Conservation (phyloP, 2,888 invertebrate genomes). For the Brassicogethes aeneus region DNA sequence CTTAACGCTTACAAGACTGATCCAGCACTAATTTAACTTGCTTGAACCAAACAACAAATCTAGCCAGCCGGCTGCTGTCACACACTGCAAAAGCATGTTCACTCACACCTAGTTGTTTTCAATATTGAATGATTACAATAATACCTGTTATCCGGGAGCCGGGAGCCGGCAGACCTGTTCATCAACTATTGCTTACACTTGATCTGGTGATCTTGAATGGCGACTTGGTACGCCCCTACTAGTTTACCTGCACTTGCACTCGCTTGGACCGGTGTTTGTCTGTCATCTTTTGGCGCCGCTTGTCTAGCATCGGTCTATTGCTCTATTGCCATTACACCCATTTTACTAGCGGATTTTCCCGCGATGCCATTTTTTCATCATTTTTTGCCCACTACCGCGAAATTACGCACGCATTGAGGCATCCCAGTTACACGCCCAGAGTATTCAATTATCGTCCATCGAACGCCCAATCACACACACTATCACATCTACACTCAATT, state of each 20-base stretch:
- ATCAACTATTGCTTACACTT: constrained; percentile 39
- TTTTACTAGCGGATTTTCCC: neutral
- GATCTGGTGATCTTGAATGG: constrained; percentile 41
- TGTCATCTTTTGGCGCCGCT: constrained; percentile 24
- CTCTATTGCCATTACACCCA: neutral
- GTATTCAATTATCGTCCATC: constrained; percentile 19
- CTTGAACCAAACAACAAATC: neutral
- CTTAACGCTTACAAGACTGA: neutral
- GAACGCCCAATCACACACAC: constrained; percentile 24
- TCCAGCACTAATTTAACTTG: neutral
- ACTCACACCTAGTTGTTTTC: constrained; percentile 34
- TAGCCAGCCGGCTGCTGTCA: neutral
- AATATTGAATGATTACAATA: constrained; percentile 40
- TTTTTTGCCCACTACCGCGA: constrained; percentile 1
- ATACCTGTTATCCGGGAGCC: constrained; percentile 40
- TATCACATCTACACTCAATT: constrained; percentile 12
- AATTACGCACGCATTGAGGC: constrained; percentile 1
- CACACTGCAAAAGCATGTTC: constrained; percentile 14
- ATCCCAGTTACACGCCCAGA: constrained; percentile 16
- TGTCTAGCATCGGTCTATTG: constrained; percentile 15
- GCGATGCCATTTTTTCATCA: constrained; percentile 1
- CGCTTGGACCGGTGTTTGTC: constrained; percentile 19
- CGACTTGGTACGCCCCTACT: constrained; percentile 33
- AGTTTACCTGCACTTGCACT: constrained; percentile 31
- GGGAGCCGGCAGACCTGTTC: constrained; percentile 39